Evolutionary conservation across 2,888 invertebrate species (phyloP).

Genomic region (Bedellia somnulentella): DNA sequence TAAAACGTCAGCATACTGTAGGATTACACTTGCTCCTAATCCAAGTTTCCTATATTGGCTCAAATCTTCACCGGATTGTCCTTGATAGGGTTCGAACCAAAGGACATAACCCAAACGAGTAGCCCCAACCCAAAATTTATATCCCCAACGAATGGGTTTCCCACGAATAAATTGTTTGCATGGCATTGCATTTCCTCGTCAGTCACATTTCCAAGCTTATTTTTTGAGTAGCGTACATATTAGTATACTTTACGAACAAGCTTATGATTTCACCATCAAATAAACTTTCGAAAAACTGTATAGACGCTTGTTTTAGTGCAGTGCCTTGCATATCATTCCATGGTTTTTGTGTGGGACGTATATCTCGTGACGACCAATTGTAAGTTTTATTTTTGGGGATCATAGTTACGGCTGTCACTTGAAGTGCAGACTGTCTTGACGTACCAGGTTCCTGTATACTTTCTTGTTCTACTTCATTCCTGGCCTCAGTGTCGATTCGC

Average conservation of each 20-base stretch:
- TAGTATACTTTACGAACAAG: not conserved
- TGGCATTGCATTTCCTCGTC: conserved; percentile 1
- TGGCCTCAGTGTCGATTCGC: too few species aligned
- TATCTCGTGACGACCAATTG: too few species aligned
- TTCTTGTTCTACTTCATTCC: too few species aligned
- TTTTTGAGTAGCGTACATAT: conserved; percentile 1
- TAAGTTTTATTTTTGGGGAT: too few species aligned
- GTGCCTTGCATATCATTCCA: not conserved
- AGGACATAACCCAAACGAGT: not conserved
- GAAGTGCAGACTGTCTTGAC: too few species aligned
- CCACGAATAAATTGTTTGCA: conserved; percentile 4
- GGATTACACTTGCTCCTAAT: too few species aligned
- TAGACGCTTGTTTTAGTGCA: not conserved
- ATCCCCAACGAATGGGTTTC: too few species aligned
- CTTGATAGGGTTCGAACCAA: conserved; percentile 4
- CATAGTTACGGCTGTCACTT: too few species aligned
- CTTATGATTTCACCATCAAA: not conserved
- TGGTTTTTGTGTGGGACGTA: too few species aligned
- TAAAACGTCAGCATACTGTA: too few species aligned
- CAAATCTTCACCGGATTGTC: conserved; percentile 1
- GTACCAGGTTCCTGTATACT: too few species aligned
- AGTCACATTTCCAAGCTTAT: not conserved
- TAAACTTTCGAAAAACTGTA: not conserved
- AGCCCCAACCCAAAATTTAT: conserved; percentile 1
- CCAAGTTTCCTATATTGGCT: conserved; percentile 1